These are phyloP conservation scores for Corydoras maculifer DNA, from an alignment of 2,113 vertebrate genomes.

Conservation along the genomic window DNA sequence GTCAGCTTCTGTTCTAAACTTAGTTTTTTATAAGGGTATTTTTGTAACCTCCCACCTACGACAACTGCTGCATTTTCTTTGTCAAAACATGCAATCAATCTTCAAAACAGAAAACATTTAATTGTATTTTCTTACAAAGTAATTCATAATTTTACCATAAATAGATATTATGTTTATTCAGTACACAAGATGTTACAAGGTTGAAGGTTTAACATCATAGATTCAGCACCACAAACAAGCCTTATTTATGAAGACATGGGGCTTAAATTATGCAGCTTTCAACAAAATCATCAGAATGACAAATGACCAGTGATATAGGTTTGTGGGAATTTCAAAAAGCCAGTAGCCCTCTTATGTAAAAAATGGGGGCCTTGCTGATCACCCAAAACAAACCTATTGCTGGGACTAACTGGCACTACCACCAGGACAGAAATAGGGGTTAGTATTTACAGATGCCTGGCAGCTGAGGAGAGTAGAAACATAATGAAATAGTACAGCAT, in stretches of 20 bases:
- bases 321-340: conserved; percentile 60
- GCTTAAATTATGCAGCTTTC: conserved; percentile 58
- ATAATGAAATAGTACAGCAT: not conserved
- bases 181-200: conserved; percentile 42
- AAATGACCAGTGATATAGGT: conserved; percentile 59
- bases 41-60: too few species aligned
- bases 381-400: conserved; percentile 69
- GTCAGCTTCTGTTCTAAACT: too few species aligned
- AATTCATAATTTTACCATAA: conserved; percentile 14
- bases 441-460: conserved; percentile 65
- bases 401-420: conserved; percentile 56
- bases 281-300: conserved; percentile 60
- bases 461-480: conserved; percentile 37
- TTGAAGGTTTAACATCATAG: conserved; percentile 53
- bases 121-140: conserved; percentile 30
- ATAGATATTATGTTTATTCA: conserved; percentile 31
- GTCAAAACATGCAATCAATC: too few species aligned
- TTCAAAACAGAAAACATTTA: too few species aligned
- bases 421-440: conserved; percentile 62
- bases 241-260: conserved; percentile 56
- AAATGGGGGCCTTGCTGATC: conserved; percentile 56
- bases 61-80: too few species aligned
- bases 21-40: too few species aligned
- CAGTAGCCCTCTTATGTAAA: conserved; percentile 57
- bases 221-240: conserved; percentile 56